Evolutionary conservation across 2,113 vertebrate genomes (phyloP).

Genomic region (Embiotoca jacksoni): DNA sequence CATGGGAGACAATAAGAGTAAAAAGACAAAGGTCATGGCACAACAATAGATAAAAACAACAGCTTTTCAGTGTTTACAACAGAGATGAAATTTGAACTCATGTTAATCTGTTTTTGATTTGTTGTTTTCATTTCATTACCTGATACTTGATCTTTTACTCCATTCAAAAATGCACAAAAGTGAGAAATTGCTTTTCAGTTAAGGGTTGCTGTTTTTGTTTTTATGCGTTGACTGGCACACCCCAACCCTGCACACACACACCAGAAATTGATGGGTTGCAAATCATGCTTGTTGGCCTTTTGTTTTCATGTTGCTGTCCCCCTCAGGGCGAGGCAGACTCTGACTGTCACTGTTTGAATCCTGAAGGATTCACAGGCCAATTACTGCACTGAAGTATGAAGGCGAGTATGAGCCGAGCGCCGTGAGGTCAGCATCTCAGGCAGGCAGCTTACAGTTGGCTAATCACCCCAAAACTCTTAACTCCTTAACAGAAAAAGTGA

Average conservation of each 20-base stretch:
- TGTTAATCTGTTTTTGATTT: background rate
- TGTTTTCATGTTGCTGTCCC: conserved; percentile 31
- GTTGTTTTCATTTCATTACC: background rate
- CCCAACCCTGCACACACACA: background rate
- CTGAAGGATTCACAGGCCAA: conserved; percentile 61
- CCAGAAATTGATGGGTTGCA: conserved; percentile 6
- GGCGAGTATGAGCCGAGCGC: conserved; percentile 8
- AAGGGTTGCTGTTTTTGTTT: no score
- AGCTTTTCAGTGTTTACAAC: background rate
- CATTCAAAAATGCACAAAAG: no score
- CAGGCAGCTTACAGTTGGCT: conserved; percentile 57
- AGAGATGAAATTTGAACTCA: no score
- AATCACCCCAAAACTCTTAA: conserved; percentile 55
- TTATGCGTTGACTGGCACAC: no score
- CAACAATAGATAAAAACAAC: background rate
- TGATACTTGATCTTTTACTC: background rate
- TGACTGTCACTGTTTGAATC: conserved; percentile 42
- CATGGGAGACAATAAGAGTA: background rate
- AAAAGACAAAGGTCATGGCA: background rate
- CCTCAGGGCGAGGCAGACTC: conserved; percentile 27
- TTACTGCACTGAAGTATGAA: conserved; percentile 65
- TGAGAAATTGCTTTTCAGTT: background rate
- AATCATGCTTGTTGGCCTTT: conserved; percentile 11
- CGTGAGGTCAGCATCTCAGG: conserved; percentile 48
- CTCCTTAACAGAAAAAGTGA: conserved; percentile 49